Conservation (phyloP, 2,888 invertebrate species). For the Hypena proboscidalis region DNA sequence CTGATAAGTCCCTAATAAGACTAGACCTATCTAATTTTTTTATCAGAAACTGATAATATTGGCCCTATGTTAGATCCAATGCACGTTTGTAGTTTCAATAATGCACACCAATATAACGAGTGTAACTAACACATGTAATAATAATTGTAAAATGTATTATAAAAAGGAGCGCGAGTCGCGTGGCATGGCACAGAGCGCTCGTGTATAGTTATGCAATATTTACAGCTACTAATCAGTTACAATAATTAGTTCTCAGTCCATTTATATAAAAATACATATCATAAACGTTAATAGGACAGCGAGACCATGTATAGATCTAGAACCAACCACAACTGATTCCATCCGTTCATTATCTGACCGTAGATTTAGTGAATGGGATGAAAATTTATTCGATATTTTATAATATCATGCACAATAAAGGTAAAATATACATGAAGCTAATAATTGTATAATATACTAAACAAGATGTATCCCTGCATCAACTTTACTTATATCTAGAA, state of each 20-base stretch:
- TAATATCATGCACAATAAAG: neutral
- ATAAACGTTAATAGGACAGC: constrained; percentile 30
- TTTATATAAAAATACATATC: constrained; percentile 52
- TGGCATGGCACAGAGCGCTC: constrained; percentile 9
- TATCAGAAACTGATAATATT: constrained; percentile 7
- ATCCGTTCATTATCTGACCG: no score
- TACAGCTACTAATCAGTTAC: constrained; percentile 41
- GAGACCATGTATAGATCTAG: constrained; percentile 2
- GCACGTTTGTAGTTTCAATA: constrained; percentile 28
- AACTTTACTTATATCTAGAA: constrained; percentile 12
- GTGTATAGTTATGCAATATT: constrained; percentile 46
- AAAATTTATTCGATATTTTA: no score
- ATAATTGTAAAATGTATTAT: constrained; percentile 41
- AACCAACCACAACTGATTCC: neutral
- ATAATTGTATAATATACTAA: constrained; percentile 8
- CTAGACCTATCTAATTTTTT: no score
- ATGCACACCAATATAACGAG: constrained; percentile 25
- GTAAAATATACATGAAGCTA: neutral
- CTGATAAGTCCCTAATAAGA: no score
- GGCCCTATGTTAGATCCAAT: constrained; percentile 24
- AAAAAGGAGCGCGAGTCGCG: constrained; percentile 28
- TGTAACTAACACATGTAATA: constrained; percentile 25
- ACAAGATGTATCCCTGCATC: constrained; percentile 31
- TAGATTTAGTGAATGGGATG: no score
- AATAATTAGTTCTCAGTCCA: constrained; percentile 50